Conservation (phyloP, 2,888 invertebrate species). For the Troides helena region DNA sequence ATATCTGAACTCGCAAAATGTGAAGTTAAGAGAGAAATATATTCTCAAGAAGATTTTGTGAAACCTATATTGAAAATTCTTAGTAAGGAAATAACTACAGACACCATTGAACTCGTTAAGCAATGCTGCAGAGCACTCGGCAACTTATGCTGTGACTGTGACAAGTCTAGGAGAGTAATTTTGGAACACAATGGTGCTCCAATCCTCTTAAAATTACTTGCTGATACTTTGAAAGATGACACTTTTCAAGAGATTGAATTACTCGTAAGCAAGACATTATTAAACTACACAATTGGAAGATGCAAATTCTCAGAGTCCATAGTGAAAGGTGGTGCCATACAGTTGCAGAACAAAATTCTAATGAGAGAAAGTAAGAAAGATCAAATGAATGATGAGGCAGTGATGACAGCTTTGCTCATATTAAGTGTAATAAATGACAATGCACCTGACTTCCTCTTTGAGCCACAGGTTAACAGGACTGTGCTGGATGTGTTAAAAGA, state of each 20-base stretch:
- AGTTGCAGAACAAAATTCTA: constrained; percentile 76
- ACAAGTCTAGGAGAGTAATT: constrained; percentile 82
- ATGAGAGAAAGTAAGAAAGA: constrained; percentile 67
- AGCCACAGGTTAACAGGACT: constrained; percentile 76
- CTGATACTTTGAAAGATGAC: constrained; percentile 49
- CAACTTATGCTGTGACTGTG: constrained; percentile 94
- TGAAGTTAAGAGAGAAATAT: constrained; percentile 86
- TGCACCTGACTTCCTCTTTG: constrained; percentile 80
- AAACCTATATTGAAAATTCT: constrained; percentile 80
- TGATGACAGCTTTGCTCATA: constrained; percentile 78
- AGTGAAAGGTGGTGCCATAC: constrained; percentile 77
- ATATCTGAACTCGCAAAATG: constrained; percentile 91
- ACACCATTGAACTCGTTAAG: constrained; percentile 80
- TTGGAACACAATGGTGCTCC: constrained; percentile 71
- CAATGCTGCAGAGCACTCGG: constrained; percentile 92
- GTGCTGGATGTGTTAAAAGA: constrained; percentile 83
- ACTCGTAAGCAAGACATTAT: constrained; percentile 86
- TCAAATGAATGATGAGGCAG: constrained; percentile 78
- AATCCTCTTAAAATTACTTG: constrained; percentile 64
- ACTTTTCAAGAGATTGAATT: constrained; percentile 77
- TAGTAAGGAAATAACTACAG: constrained; percentile 50
- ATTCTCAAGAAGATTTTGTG: constrained; percentile 82
- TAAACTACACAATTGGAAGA: constrained; percentile 89
- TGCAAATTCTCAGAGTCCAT: constrained; percentile 82
- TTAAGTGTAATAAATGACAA: constrained; percentile 83